Evolutionary conservation across 1,140 invertebrate species (phyloP), one percentile per base, ranked within the genome.

Genomic region (Magallana ariakensis): DNA sequence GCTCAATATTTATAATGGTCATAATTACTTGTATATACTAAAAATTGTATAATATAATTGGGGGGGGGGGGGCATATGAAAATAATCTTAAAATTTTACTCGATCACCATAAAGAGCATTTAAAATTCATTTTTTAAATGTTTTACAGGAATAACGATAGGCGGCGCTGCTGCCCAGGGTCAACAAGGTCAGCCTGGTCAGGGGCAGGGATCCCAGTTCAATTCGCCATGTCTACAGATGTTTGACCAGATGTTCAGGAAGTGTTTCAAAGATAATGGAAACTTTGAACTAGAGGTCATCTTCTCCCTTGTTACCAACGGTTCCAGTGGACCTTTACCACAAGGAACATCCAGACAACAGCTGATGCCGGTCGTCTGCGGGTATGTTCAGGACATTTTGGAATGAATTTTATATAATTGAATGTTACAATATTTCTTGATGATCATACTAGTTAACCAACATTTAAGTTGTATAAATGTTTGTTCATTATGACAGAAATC

Each of bases 221-320:
- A 89, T 19, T 89, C 88, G 8, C 56, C 83, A 33, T 89, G 88
- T 80, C 83, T 89, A 83, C 85, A 85, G 22, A 57, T 11, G 56
- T 89, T 89, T 54, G 88, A 89, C 54, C 58, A 84, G 81, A 19
- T 13, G n/a, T 89, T 89, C 85, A 56, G 88, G 22, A 33, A 89
- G 56, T 89, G 88, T 60, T 89, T 89, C 26, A 80, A 85, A 53
- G 83, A 57, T 55, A 89, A 87, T 58, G 88, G 88, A 66, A 85
- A 85, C 13, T 89, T 89, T 46, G 46, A 84, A 54, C 57, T 89
- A 11, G 88, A 89, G 22, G 57, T 82, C 15, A 85, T 89, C n/a
- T 89, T 89, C 58, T 89, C 88, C 7, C 8, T 89, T 1, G 83
- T 89, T 9, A 89, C 88, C 33, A 89, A 89, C 55, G 88, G 88